Evolutionary conservation across 1,140 invertebrate genomes (phyloP).

Genomic region (Camponotus pennsylvanicus): DNA sequence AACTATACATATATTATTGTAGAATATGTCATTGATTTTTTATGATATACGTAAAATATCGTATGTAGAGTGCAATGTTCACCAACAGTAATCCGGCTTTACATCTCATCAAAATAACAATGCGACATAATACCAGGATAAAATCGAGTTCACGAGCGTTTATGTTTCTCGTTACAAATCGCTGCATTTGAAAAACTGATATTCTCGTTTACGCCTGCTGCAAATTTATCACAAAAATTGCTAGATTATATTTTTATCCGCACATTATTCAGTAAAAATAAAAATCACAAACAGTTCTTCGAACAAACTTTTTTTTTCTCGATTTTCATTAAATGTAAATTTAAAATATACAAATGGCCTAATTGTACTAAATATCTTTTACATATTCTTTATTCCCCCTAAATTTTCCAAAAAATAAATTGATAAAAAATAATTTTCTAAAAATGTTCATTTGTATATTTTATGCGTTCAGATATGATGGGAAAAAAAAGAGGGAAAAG

Average conservation of each 20-base stretch:
- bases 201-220: constrained; percentile 22
- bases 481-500: background rate
- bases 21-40: constrained; percentile 22
- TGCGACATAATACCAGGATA: constrained; percentile 67
- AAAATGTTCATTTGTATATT: background rate
- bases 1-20: background rate
- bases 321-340: background rate
- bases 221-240: constrained; percentile 29
- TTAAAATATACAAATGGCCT: background rate
- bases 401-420: background rate
- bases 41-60: constrained; percentile 24
- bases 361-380: background rate
- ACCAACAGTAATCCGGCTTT: constrained; percentile 70
- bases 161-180: constrained; percentile 41
- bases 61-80: constrained; percentile 49
- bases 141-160: constrained; percentile 45
- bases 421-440: background rate
- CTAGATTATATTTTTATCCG: constrained; percentile 10
- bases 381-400: background rate
- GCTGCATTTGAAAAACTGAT: constrained; percentile 49
- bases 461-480: background rate
- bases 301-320: background rate
- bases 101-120: constrained; percentile 72
- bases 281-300: background rate
- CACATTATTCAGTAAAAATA: constrained; percentile 18